Evolutionary conservation across 2,797 vertebrate species (phyloP).

Genomic region (Steatocranus sp.): DNA sequence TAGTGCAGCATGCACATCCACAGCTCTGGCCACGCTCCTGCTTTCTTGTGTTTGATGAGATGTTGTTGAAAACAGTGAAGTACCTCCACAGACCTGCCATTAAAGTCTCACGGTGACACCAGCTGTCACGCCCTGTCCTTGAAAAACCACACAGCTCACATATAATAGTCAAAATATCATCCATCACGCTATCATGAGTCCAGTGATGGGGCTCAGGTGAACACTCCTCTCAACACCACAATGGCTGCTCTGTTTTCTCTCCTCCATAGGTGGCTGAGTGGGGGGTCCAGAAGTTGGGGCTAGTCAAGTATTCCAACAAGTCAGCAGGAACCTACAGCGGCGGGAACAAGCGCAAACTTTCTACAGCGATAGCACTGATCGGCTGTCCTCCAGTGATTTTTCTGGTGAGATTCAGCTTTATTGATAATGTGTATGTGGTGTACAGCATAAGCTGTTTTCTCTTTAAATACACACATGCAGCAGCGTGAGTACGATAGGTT

Average conservation of each 20-base stretch:
- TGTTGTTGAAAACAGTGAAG: conserved; percentile 1
- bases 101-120: conserved; percentile 29
- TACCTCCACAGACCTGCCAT: conserved; percentile 17
- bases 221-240: background rate
- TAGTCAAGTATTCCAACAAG: conserved; percentile 88
- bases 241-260: background rate
- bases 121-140: conserved; percentile 37
- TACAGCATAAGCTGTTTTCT: background rate
- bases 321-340: conserved; percentile 93
- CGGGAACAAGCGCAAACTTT: conserved; percentile 95
- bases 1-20: background rate
- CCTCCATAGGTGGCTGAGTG: conserved; percentile 88
- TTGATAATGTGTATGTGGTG: background rate
- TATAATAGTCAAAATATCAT: conserved; percentile 4
- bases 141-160: conserved; percentile 28
- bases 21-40: background rate
- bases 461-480: background rate
- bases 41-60: background rate
- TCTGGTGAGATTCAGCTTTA: conserved; percentile 79
- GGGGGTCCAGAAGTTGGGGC: conserved; percentile 94
- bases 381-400: conserved; percentile 92
- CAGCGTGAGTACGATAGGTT: background rate
- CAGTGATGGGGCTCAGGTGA: background rate
- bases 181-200: background rate
- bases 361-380: conserved; percentile 93